Evolutionary conservation across 2,888 invertebrate species (phyloP), one percentile per base, ranked within the genome.

Genomic region (Venustoraphidia nigricollis): DNA sequence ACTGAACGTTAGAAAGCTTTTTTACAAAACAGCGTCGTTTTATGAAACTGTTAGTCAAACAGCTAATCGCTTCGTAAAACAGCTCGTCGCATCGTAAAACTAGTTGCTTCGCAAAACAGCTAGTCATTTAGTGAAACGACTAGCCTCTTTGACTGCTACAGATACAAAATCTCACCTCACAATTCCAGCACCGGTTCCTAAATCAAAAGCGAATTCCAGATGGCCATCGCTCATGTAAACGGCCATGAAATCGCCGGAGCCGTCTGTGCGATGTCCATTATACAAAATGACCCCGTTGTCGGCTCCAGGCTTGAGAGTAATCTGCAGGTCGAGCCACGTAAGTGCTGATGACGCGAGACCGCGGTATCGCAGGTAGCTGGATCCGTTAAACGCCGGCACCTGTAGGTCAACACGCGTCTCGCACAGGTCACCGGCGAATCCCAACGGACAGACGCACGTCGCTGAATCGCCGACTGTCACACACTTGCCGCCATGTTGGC

Each of bases 301-400:
- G 34, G 79, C 75, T 8, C 78, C 77, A 0, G 94, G 89, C 63
- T 93, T 93, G 50, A 95, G 66, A 11, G 88, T 86, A 50, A 94
- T 73, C 72, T 87, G 78, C 59, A 95, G 75, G 66, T 94, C 93
- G 40, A 94, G 74, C 88, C 91, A 94, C 10, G 90, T 88, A 45
- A 91, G 75, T 4, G 89, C 89, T 8, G 83, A 79, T 54, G 86
- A 83, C 0, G 85, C 88, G 37, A 95, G 72, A 4, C 93, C 92
- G 2, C 85, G 81, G 64, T 89, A 84, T 52, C 89, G 80, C 42
- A 96, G 73, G 66, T 90, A 91, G 46, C 94, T 94, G 3, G 93
- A 89, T 2, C 94, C 94, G 67, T 92, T 93, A 70, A 96, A 95
- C 41, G 88, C 79, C 38, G 95, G 94, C 36, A 95, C 90, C 81